Percentiles rank a stretch among this genome's conserved stretches.
phyloP scores from a whole-genome alignment of 2,888 invertebrate genomes.

The Ischnus inquisitorius region DNA sequence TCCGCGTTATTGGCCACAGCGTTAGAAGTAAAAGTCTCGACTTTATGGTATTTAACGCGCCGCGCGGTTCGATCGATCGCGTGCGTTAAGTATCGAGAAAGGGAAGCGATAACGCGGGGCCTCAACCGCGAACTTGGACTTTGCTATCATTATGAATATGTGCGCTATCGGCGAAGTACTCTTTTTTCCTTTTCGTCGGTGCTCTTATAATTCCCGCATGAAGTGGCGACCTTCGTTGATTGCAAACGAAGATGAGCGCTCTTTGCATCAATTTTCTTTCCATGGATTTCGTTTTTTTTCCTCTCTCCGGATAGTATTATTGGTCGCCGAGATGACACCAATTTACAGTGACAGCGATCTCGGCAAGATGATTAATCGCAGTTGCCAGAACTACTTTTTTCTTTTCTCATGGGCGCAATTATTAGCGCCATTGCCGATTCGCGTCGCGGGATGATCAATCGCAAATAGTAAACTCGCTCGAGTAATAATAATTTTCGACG shows the following conservation, averaged over 20 bases:
- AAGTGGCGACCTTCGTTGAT: constrained; percentile 29
- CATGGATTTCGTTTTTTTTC: neutral
- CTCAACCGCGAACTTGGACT: constrained; percentile 61
- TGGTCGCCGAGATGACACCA: neutral
- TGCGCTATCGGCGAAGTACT: constrained; percentile 1
- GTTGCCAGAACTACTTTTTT: neutral
- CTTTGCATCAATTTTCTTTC: neutral
- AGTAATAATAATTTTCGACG: neutral
- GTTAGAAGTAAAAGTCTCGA: neutral
- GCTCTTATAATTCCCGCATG: neutral
- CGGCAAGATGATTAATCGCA: neutral
- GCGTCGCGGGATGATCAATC: neutral
- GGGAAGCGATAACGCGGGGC: constrained; percentile 36
- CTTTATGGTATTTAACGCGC: neutral
- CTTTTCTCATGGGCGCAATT: neutral
- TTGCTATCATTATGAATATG: constrained; percentile 57
- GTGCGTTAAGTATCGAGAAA: constrained; percentile 20
- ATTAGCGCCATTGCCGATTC: neutral
- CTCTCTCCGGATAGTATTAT: neutral
- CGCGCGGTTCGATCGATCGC: neutral
- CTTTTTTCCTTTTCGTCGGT: constrained; percentile 15
- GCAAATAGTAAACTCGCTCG: neutral
- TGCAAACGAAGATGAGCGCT: neutral
- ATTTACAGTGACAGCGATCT: constrained; percentile 26
- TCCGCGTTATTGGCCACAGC: neutral